Base-by-base conservation (phyloP, 2,113 vertebrate species). In the Chaetura pelagica region DNA sequence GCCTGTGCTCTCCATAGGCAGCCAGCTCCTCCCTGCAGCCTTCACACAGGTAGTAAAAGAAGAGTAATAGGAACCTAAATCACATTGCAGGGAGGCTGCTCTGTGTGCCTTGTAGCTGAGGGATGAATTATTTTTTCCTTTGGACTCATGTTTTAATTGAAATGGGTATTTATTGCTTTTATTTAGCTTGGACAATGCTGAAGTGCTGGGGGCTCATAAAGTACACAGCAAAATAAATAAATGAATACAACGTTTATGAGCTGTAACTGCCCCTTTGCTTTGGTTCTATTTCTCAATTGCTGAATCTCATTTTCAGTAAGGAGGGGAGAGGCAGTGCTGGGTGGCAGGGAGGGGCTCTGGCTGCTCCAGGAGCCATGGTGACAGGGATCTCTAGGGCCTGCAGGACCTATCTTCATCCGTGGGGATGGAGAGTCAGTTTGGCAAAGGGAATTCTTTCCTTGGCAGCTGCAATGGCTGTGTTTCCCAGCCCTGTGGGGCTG, bases 111-210 rank as follows among this genome's bases (percentile, higher is more conserved):
- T 0, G 2, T 5, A 26, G 92, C 88, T 49, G 35, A 24, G 61
- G 68, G 52, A 30, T 51, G 80, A 71, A 42, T 58, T 51, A 1
- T 29, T 38, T 94, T 94, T 66, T 38, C 57, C 77, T 69, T 20
- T 6, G n/a, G 89, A 49, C 64, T 64, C 0, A 0, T 1, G 0
- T 32, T 86, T 30, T 79, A 84, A 66, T 54, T 40, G 84, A 44
- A 68, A 72, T 18, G 48, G 11, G 76, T 6, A 81, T 92, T 91
- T 91, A 94, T 88, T 66, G 85, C 82, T 89, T 89, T 94, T 88
- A 90, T 94, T 92, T 92, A 4, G 30, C 67, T 40, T 44, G 66
- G 63, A n/a, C 68, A 52, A 2, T 52, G 30, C 73, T 2, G 26
- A 86, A 72, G 61, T 7, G 48, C 90, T 46, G 71, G 3, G 1